phyloP scores from a whole-genome alignment of 2,888 invertebrate genomes.

The Lypha dubia region DNA sequence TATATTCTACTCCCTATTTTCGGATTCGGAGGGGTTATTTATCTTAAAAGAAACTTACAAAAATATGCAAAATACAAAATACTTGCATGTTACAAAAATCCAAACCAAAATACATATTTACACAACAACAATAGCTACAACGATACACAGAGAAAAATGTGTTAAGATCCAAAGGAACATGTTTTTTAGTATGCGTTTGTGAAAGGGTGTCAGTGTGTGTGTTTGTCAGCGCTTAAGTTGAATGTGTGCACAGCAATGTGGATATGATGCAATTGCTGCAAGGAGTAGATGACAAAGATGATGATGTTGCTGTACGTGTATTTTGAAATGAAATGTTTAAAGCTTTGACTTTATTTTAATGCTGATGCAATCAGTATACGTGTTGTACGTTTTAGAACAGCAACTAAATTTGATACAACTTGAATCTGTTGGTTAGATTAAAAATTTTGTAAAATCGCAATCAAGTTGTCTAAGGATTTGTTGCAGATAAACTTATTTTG shows the following conservation, averaged over 20 bases:
- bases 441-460: neutral
- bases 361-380: slow-evolving; percentile 71
- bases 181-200: slow-evolving; percentile 3
- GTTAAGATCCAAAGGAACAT: slow-evolving; percentile 18
- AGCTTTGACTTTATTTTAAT: slow-evolving; percentile 69
- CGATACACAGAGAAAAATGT: slow-evolving; percentile 29
- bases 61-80: slow-evolving; percentile 60
- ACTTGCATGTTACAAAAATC: slow-evolving; percentile 36
- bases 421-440: neutral
- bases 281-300: slow-evolving; percentile 16
- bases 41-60: slow-evolving; percentile 39
- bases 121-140: slow-evolving; percentile 20
- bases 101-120: slow-evolving; percentile 12
- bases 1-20: slow-evolving; percentile 5
- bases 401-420: slow-evolving; percentile 40
- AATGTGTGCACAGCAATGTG: neutral
- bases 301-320: slow-evolving; percentile 56
- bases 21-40: slow-evolving; percentile 17
- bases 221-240: neutral
- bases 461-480: neutral
- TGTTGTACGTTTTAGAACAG: slow-evolving; percentile 60
- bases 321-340: slow-evolving; percentile 64
- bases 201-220: neutral
- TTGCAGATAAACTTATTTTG: neutral
- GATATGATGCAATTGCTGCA: slow-evolving; percentile 27